Evolutionary conservation across 2,797 vertebrate genomes (phyloP), one percentile per base, ranked within the genome.

Genomic region (Pseudocheirus occidentalis): DNA sequence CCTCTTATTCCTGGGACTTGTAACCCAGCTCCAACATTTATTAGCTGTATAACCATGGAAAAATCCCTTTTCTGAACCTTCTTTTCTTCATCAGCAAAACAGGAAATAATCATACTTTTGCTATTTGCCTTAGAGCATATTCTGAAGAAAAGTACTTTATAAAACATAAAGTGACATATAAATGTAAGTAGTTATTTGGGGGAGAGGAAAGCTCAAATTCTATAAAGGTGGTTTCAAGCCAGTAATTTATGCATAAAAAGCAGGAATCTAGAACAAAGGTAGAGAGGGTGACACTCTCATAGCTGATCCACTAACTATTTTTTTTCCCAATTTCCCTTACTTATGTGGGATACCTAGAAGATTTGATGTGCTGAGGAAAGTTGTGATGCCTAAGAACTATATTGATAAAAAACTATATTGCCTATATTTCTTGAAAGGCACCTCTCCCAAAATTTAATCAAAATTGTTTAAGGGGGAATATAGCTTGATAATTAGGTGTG

Each of bases 1-100:
- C 54, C 52, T 66, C 94, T 95, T 96, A 94, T 53, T 96, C 90
- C 93, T 91, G 92, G 55, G 73, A 93, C 58, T 95, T 50, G 10
- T 87, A 87, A 87, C 73, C 73, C 57, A 94, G 29, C 93, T 55
- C 1, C 40, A 53, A 11, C 14, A 93, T 73, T 87, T 46, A 87
- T 87, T 87, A 87, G 40, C 40, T 87, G 16, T 1, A 4, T 46
- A 91, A 73, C 1, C 95, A 62, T 91, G 12, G n/a, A 93, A 90
- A 93, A 90, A 92, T 59, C 14, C 16, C 21, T 87, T 87, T 87
- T 87, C 73, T 81, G 40, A 81, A 46, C 40, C 73, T 50, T 50
- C 10, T 1, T 87, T 87, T 50, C 7, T 27, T 46, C 21, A 87
- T 87, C n/a, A 14, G 73, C 46, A 50, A 81, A 81, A 81, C 50